phyloP scores from a whole-genome alignment of 2,888 invertebrate genomes.

The Melieria picta region DNA sequence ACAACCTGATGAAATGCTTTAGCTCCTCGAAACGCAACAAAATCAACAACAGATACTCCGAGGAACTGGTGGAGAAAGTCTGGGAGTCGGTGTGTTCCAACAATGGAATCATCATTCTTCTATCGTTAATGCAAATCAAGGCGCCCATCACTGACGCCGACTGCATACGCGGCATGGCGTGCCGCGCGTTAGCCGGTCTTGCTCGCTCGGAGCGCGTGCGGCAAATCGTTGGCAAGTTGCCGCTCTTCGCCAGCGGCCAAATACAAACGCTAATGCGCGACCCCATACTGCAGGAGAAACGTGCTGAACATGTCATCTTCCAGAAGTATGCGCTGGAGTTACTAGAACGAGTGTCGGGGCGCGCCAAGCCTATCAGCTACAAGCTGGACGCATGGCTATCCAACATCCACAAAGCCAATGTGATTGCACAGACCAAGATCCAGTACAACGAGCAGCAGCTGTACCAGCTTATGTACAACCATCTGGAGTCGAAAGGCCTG shows the following conservation, averaged over 20 bases:
- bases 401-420: constrained; percentile 91
- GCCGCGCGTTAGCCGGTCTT: constrained; percentile 90
- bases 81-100: constrained; percentile 95
- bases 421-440: constrained; percentile 95
- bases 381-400: constrained; percentile 88
- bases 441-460: constrained; percentile 94
- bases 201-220: constrained; percentile 92
- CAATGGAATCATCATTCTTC: constrained; percentile 95
- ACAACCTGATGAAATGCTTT: constrained; percentile 52
- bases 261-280: constrained; percentile 95
- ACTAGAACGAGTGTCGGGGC: constrained; percentile 90
- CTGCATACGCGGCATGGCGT: constrained; percentile 91
- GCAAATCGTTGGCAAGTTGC: constrained; percentile 95
- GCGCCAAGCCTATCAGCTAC: constrained; percentile 79
- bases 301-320: constrained; percentile 94
- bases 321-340: constrained; percentile 93
- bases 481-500: constrained; percentile 81
- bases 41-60: constrained; percentile 74
- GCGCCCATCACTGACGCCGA: constrained; percentile 98
- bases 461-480: constrained; percentile 89
- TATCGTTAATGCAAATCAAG: constrained; percentile 90
- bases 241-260: constrained; percentile 91
- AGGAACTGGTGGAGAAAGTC: constrained; percentile 89
- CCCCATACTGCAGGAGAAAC: constrained; percentile 95
- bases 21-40: constrained; percentile 64